These are phyloP conservation scores for Tenebrosternarchus preto DNA, from an alignment of 2,113 vertebrate genomes.

Conservation along the genomic window DNA sequence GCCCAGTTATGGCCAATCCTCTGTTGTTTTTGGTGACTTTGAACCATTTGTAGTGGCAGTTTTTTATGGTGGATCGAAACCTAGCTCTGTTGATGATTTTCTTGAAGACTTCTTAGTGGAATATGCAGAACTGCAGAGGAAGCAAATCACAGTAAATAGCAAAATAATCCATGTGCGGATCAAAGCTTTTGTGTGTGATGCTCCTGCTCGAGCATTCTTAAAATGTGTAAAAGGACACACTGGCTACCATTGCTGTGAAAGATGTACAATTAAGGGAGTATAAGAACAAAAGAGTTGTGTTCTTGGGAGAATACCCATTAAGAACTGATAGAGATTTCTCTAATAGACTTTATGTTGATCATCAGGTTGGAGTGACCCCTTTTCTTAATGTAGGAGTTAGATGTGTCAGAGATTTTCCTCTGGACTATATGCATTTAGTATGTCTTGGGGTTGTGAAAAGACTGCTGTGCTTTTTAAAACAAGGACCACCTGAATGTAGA, in stretches of 20 bases:
- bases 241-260: conserved; percentile 25
- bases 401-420: conserved; percentile 8
- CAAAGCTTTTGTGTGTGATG: not conserved
- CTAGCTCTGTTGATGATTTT: conserved; percentile 25
- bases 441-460: conserved; percentile 18
- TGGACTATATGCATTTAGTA: conserved; percentile 19
- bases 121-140: not conserved
- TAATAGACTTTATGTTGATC: conserved; percentile 17
- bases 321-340: not conserved
- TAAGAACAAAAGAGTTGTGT: conserved; percentile 20
- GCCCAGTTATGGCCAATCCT: conserved; percentile 18
- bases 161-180: not conserved
- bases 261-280: conserved; percentile 21
- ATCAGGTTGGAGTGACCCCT: conserved; percentile 23
- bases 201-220: conserved; percentile 30
- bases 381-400: not conserved
- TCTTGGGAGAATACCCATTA: no score
- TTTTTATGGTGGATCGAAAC: conserved; percentile 15
- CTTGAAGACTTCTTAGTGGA: conserved; percentile 9
- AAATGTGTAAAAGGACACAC: conserved; percentile 42
- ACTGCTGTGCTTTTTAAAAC: conserved; percentile 13
- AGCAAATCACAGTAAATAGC: not conserved
- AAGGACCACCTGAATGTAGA: not conserved
- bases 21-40: conserved; percentile 18
- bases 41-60: conserved; percentile 14